Conservation (phyloP, 2,797 vertebrate species). For the Sebastes reedi region DNA sequence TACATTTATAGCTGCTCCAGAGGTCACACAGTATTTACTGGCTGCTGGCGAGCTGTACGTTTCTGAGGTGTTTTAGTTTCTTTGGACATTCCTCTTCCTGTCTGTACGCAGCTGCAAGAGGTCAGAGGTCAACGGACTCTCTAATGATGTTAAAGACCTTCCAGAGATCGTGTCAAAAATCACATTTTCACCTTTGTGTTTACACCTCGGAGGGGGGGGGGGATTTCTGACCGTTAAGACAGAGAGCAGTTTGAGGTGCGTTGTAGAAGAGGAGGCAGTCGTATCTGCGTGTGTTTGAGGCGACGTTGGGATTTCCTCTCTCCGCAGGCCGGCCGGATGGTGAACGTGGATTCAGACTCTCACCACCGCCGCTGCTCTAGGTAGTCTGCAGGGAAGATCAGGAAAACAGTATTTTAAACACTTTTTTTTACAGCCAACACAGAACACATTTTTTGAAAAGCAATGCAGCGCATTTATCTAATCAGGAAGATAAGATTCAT, state of each 20-base stretch:
- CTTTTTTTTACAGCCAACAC: neutral
- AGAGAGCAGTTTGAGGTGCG: neutral
- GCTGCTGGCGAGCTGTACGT: slow-evolving; percentile 22
- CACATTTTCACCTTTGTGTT: slow-evolving; percentile 69
- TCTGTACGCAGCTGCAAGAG: neutral
- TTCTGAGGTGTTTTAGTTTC: slow-evolving; percentile 36
- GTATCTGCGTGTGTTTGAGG: slow-evolving; percentile 1
- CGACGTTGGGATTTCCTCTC: neutral
- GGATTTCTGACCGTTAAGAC: neutral
- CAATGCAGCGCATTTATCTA: no score
- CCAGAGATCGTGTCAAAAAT: neutral
- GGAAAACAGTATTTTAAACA: neutral
- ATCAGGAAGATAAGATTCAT: neutral
- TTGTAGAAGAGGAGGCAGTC: neutral
- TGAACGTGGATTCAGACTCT: neutral
- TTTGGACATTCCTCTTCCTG: neutral
- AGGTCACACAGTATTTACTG: neutral
- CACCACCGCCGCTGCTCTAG: slow-evolving; percentile 15
- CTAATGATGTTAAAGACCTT: neutral
- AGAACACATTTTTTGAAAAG: neutral
- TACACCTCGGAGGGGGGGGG: neutral
- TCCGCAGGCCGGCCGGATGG: neutral
- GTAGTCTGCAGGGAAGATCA: slow-evolving; percentile 37
- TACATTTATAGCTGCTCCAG: slow-evolving; percentile 29
- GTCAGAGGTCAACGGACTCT: neutral